Evolutionary conservation across 2,113 vertebrate species (phyloP), one percentile per base, ranked within the genome.

Genomic region (Dipodomys spectabilis): DNA sequence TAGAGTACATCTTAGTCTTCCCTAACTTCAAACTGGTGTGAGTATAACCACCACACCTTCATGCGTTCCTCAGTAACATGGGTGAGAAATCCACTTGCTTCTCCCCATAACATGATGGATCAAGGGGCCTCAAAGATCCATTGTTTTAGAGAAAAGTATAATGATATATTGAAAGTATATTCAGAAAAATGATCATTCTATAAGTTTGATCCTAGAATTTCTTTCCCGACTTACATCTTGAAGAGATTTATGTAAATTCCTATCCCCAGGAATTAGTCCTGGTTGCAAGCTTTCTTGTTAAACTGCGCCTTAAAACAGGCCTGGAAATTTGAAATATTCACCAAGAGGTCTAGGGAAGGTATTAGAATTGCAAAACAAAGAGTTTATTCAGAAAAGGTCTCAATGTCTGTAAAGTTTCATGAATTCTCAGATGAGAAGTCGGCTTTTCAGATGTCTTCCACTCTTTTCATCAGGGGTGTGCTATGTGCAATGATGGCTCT

Each of bases 321-420:
- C 44, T 86, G 64, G 82, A 94, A 94, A 75, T 35, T 53, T 71
- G 45, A 90, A 83, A 65, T 39, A 73, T 18, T 87, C 45, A 69
- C 30, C 80, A 27, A 74, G n/a, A 62, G 3, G 6, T 71, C n/a
- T 27, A 35, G 9, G 39, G 12, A 78, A 22, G 11, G 71, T 78
- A 32, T 79, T 74, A 71, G 44, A 93, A 30, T 27, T 85, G 25
- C 75, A 67, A n/a, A 23, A 45, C 7, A 53, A 77, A 83, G 20
- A 6, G 7, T 15, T 83, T 49, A 67, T 75, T 94, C n/a, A 91
- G 16, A 84, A 88, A 79, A 94, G 0, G 23, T 81, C 11, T 28
- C 49, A 44, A 25, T 49, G 18, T 84, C 53, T n/a, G 18, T 7
- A 90, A 57, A 65, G 75, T 78, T 45, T 22, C 72, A 81, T 80